Evolutionary conservation across 2,113 vertebrate species (phyloP), one percentile per base, ranked within the genome.

Genomic region (Asarcornis scutulata): DNA sequence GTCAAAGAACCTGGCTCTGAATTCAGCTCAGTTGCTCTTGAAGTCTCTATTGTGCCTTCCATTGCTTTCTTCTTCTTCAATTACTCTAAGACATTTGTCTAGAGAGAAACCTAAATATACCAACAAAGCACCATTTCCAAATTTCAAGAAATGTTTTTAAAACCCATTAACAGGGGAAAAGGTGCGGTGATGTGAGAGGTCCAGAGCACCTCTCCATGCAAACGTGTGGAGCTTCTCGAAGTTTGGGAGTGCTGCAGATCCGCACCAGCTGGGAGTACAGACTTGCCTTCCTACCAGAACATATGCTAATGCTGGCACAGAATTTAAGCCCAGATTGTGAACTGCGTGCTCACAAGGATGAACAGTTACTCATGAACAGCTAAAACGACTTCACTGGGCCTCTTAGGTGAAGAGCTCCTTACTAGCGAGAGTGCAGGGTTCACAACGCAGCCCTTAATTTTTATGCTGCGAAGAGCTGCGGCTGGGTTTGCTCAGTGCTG

Each of bases 271-370:
- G 94, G 88, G 38, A 2, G 5, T 26, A n/a, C 68, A 91, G 88
- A 26, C 80, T 88, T 90, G 63, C 89, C 68, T 74, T 88, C 79
- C 86, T 60, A 76, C 53, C 71, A 62, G 88, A 91, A 73, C 90
- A 82, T 96, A 93, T 93, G 92, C 73, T 93, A 77, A 22, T 69
- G 60, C 92, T 96, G 91, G 95, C 88, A 86, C 58, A 84, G 90
- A 34, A 84, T 4, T 72, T 46, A 62, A 93, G 80, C 60, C 86
- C 92, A 93, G 92, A 91, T 94, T 96, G 96, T 46, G 86, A 91
- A 38, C 88, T 82, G 83, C 83, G 82, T 76, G 31, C 59, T 96
- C 81, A 58, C 60, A 50, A 83, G 86, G 88, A 79, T 91, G 93
- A 94, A 7, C 80, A 91, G 87, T 69, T 81, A 74, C 68, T 78